phyloP scores from a whole-genome alignment of 2,888 invertebrate genomes.

The Himalopsyche tibetana region DNA sequence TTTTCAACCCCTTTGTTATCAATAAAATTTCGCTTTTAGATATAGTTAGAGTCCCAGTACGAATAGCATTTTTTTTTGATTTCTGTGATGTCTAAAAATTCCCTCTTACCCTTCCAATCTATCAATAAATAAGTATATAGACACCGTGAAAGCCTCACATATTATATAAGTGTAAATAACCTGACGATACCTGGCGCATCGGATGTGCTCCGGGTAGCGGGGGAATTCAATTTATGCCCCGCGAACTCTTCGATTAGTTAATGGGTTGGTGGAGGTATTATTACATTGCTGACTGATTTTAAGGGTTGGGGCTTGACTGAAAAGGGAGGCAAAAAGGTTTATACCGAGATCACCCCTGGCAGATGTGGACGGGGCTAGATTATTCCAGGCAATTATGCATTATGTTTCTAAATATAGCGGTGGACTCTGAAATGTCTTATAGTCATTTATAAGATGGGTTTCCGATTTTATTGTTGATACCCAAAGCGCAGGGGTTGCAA shows the following conservation, averaged over 20 bases:
- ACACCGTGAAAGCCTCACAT: too few relatives aligned
- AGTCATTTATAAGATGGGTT: too few relatives aligned
- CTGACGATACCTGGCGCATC: background rate
- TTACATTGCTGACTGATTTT: conserved; percentile 35
- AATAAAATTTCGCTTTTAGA: too few relatives aligned
- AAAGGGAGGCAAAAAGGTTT: background rate
- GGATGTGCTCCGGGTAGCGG: conserved; percentile 14
- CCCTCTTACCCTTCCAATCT: too few relatives aligned
- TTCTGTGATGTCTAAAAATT: too few relatives aligned
- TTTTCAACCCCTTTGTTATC: too few relatives aligned
- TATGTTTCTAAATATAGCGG: background rate
- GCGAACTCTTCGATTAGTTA: conserved; percentile 58
- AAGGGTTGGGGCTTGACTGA: background rate
- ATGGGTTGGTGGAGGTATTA: conserved; percentile 47
- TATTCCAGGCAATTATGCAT: background rate
- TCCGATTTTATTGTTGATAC: too few relatives aligned
- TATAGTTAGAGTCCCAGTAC: too few relatives aligned
- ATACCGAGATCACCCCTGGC: background rate
- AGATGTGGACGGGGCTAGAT: conserved; percentile 23
- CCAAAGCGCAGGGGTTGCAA: too few relatives aligned
- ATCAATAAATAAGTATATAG: too few relatives aligned
- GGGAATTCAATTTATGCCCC: conserved; percentile 57
- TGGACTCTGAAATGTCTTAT: too few relatives aligned
- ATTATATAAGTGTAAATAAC: background rate
- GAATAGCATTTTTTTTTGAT: too few relatives aligned